Base-by-base conservation (phyloP, 2,888 invertebrate species). In the Mythimna ferrago region DNA sequence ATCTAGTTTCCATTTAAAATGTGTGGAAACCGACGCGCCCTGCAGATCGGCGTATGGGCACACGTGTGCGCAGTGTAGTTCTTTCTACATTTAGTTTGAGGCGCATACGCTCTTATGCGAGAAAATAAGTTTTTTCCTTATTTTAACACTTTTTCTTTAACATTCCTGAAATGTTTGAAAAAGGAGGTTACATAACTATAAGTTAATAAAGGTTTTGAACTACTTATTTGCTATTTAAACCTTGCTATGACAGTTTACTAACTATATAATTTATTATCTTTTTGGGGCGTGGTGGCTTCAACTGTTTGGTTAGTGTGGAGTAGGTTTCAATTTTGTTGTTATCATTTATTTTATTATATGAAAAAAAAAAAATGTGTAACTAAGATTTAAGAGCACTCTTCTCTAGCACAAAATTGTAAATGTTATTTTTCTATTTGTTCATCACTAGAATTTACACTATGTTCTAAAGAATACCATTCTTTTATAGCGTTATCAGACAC, bases 251-350 rank as follows among this genome's bases (percentile, higher is more conserved):
- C 62, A 70, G 41, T 70, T 38, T 35, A 14, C 26, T 48, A 54
- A 66, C 62, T 44, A 56, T 54, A 66, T 32, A 53, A n/a, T n/a
- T 53, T 26, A n/a, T 77, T 71, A 83, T 85, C 74, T 73, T 75
- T 73, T 74, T 73, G n/a, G 80, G 60, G 32, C 66, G 72, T 38
- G 14, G 41, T 48, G 57, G 70, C 63, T 62, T 44, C 41, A 44
- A 38, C 10, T 2, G 69, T 48, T 66, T 7, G 21, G 14, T 38
- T 35, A 80, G 57, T 66, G 21, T 76, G 69, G 76, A 83, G 60
- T 54, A 61, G 61, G 60, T 6, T 73, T 61, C 44, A 44, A 44
- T 44, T 44, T 32, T 44, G 10, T 16, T 6, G 1, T 3, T 48
- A 48, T 48, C 6, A 16, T 6, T 48, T 6, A 6, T 19, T 48